Evolutionary conservation across 2,888 invertebrate species (phyloP), one percentile per base, ranked within the genome.

Genomic region (Caenorhabditis virilis): DNA sequence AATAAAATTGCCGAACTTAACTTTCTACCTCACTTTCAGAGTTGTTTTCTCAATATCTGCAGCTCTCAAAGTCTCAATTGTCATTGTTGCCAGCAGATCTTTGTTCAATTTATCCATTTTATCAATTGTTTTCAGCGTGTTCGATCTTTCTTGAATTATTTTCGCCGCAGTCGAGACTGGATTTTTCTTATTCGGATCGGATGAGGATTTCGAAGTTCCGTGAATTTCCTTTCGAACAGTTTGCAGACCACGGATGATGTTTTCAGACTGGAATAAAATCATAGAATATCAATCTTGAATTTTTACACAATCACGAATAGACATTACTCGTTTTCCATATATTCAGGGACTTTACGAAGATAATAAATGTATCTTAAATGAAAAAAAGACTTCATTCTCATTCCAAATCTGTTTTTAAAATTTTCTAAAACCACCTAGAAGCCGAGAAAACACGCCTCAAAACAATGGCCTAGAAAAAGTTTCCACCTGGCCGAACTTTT

Each of bases 101-200:
- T 71, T 65, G 20, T 68, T 65, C 50, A 68, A 36, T 38, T 59
- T 68, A 35, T 71, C 71, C 59, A 64, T 64, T 39, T 58, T 64
- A n/a, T 64, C 64, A 16, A 64, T 59, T 5, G 58, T 59, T 45
- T 64, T 64, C 43, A 63, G 15, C 18, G 63, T 63, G 20, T 57
- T 53, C 2, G 41, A 26, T 18, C 62, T 46, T 16, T 62, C 62
- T 38, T 61, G 30, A 38, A 62, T 62, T 22, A 62, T 52, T 20
- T 62, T 62, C 2, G 62, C 62, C 1, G 62, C 62, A n/a, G 63
- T 45, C 5, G 54, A 35, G 2, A 53, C 53, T 5, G 30, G 27
- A 26, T 16, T 5, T 5, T 27, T 25, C 6, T 16, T 46, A 3
- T 22, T 23, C 22, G 9, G 42, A 5, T 18, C n/a, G 4, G 9